A percentile compares a stretch with the other conserved stretches of the same genome.
Conservation (phyloP, 1,140 invertebrate species). For the Zaprionus davidi region DNA sequence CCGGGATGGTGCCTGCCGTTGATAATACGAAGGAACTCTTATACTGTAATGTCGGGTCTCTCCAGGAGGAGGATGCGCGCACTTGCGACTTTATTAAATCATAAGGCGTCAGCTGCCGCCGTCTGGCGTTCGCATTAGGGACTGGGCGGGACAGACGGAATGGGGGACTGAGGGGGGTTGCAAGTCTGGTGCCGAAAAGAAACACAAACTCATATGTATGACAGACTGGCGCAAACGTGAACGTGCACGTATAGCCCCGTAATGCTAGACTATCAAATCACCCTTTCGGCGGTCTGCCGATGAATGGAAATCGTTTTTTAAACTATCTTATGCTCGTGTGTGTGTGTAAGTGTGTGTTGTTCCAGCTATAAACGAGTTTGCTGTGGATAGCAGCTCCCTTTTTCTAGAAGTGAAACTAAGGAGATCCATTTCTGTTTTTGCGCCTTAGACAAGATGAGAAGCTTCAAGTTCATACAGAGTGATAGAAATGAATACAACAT, state of each 20-base stretch:
- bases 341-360: not conserved
- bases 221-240: not conserved
- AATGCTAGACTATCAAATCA: slow-evolving; percentile 16
- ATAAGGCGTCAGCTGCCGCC: slow-evolving; percentile 73
- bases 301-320: slow-evolving; percentile 17
- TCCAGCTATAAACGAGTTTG: not conserved
- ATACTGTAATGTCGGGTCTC: slow-evolving; percentile 1
- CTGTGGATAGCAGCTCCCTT: not conserved
- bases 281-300: slow-evolving; percentile 6
- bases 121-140: slow-evolving; percentile 62
- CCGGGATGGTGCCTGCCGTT: slow-evolving; percentile 48
- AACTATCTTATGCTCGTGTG: slow-evolving; percentile 1
- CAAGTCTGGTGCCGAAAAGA: slow-evolving; percentile 10
- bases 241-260: not conserved
- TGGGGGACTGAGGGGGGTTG: not conserved
- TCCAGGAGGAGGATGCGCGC: slow-evolving; percentile 34
- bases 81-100: slow-evolving; percentile 76
- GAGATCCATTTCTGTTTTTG: not conserved
- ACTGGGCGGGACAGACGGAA: not conserved
- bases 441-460: not conserved
- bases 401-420: not conserved
- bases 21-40: slow-evolving; percentile 49
- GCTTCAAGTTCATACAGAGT: not conserved
- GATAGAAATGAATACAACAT: not conserved
- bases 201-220: slow-evolving; percentile 13